Percentiles rank a stretch among this genome's conserved stretches.
phyloP scores from a whole-genome alignment of 2,888 invertebrate genomes.

The Aricia artaxerxes region DNA sequence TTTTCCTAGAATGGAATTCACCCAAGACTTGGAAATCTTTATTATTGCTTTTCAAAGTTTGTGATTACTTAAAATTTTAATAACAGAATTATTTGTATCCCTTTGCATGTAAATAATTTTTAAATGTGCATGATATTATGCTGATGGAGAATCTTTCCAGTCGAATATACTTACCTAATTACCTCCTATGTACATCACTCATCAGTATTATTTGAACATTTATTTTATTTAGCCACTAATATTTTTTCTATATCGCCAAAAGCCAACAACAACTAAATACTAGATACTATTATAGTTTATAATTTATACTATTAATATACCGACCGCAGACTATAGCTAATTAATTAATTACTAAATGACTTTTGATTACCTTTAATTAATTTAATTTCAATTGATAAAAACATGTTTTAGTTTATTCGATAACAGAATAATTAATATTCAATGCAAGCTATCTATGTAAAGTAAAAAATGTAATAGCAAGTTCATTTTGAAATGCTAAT shows the following conservation, averaged over 20 bases:
- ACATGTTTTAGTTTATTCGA: background rate
- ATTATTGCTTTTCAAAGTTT: background rate
- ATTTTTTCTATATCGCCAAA: background rate
- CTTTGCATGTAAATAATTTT: background rate
- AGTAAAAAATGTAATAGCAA: background rate
- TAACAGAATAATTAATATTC: background rate
- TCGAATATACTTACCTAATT: background rate
- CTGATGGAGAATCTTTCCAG: background rate
- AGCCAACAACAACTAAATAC: background rate
- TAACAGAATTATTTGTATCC: background rate
- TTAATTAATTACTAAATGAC: background rate
- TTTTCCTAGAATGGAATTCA: background rate
- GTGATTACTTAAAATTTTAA: background rate
- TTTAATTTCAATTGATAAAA: conserved; percentile 1
- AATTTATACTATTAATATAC: background rate
- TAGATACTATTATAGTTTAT: background rate
- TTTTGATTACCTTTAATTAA: background rate
- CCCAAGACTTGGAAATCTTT: background rate
- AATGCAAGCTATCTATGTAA: conserved; percentile 19
- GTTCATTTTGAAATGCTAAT: background rate
- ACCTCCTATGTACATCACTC: too few species aligned
- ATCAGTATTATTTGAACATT: background rate
- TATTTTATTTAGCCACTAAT: background rate
- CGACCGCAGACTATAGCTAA: background rate
- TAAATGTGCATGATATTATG: background rate